Base-by-base conservation (phyloP, 2,888 invertebrate genomes). In the Baccha elongata region DNA sequence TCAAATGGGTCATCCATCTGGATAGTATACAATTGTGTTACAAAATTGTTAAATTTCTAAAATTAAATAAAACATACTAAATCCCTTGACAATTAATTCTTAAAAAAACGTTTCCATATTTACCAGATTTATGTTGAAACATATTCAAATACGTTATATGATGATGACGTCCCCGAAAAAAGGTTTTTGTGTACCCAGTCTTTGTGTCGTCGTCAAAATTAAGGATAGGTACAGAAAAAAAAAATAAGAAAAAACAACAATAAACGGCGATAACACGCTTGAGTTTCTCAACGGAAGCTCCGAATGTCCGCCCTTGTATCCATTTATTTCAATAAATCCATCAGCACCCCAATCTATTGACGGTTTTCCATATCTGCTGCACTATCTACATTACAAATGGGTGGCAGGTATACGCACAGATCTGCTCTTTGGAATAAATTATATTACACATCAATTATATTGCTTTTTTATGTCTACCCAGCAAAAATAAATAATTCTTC, bases 241-340 rank as follows among this genome's bases (percentile, higher is more conserved):
- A 19, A 7, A 29, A n/a, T 29, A 29, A 13, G 13, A 17, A 42
- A 23, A 0, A 60, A 42, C 40, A 35, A 29, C 58, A 42, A 58
- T 23, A 21, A 37, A 32, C 19, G 32, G 7, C n/a, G 58, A 58
- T 58, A 58, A 60, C 60, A 44, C 29, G 60, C 19, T 60, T 19
- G 29, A 44, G 17, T 29, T 29, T 60, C 29, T 60, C 7, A 44
- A 60, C 44, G 29, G 44, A 60, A 60, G 60, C 60, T 58, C 11
- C n/a, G 42, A 58, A 60, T 42, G n/a, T 29, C 19, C 44, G 32
- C n/a, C 52, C 48, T 40, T 19, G 65, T 52, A n/a, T 40, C 26
- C 29, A 53, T 64, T 71, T 40, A 65, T 58, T 64, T 58, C 5
- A 65, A 65, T 71, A 65, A 65, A 78, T 42, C 55, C 71, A 71